These are phyloP conservation scores for Oncorhynchus keta DNA, from an alignment of 2,113 vertebrate genomes.

Conservation along the genomic window DNA sequence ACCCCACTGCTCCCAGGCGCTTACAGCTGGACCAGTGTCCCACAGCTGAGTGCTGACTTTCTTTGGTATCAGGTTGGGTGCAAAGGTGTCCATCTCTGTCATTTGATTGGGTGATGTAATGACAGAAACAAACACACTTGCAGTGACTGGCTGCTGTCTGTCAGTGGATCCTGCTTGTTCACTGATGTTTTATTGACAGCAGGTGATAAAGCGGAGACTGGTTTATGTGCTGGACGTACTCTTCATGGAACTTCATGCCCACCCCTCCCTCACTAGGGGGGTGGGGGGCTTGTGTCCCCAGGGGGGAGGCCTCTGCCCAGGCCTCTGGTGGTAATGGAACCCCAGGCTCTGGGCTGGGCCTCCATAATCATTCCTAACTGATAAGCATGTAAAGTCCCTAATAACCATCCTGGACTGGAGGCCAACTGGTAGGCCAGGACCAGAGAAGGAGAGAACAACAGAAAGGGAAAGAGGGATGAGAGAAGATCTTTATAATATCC, in stretches of 20 bases:
- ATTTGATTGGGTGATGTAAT: neutral
- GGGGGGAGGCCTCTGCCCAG: conserved; percentile 5
- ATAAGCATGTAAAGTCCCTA: conserved; percentile 29
- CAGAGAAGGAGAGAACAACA: neutral
- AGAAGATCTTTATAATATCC: neutral
- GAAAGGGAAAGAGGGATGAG: neutral
- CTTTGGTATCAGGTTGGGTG: neutral
- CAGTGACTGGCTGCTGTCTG: neutral
- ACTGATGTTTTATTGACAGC: neutral
- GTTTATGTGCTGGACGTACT: neutral
- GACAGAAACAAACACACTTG: neutral
- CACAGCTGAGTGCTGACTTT: neutral
- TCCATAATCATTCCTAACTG: conserved; percentile 36
- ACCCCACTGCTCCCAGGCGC: neutral
- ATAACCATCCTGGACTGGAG: conserved; percentile 10
- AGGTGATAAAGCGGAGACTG: neutral
- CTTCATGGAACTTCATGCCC: neutral
- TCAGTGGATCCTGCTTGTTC: neutral
- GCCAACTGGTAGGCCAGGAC: no score
- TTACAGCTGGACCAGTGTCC: no score
- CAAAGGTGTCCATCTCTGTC: neutral
- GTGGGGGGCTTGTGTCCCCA: neutral
- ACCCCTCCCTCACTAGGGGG: neutral
- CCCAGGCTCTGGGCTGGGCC: conserved; percentile 8
- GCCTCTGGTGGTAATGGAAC: conserved; percentile 34